Evolutionary conservation across 2,888 invertebrate species (phyloP).

Genomic region (Oxyscelio sp.): DNA sequence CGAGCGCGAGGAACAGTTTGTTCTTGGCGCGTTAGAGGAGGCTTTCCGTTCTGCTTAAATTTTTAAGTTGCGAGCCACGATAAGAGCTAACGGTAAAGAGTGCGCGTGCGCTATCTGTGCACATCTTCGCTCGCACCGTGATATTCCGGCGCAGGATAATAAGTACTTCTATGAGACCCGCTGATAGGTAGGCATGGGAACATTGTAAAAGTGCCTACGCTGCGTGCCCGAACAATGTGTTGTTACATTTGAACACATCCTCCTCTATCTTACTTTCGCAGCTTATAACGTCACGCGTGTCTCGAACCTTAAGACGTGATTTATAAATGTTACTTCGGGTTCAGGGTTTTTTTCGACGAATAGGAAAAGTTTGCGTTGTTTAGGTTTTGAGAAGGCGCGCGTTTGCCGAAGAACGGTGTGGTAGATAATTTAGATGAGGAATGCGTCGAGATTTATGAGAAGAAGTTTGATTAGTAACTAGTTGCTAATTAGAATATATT

Average conservation of each 20-base stretch:
- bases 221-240: slow-evolving; percentile 72
- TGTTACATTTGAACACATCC: slow-evolving; percentile 55
- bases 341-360: background rate
- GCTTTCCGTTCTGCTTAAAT: slow-evolving; percentile 73
- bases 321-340: background rate
- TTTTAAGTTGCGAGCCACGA: slow-evolving; percentile 70
- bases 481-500: too few relatives aligned
- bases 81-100: slow-evolving; percentile 77
- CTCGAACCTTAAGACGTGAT: slow-evolving; percentile 27
- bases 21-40: slow-evolving; percentile 60
- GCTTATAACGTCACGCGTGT: slow-evolving; percentile 32
- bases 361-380: too few relatives aligned
- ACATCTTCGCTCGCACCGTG: slow-evolving; percentile 74
- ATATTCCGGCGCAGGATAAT: slow-evolving; percentile 72
- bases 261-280: slow-evolving; percentile 38
- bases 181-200: slow-evolving; percentile 61
- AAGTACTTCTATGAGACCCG: slow-evolving; percentile 66
- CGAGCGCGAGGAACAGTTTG: slow-evolving; percentile 60
- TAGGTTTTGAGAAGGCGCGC: too few relatives aligned
- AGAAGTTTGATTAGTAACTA: too few relatives aligned
- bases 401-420: too few relatives aligned
- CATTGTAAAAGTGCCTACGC: slow-evolving; percentile 68
- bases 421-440: too few relatives aligned
- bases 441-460: too few relatives aligned
- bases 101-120: slow-evolving; percentile 77